These are phyloP conservation scores for Chlorops oryzae DNA, from an alignment of 1,140 invertebrate species.

Conservation along the genomic window DNA sequence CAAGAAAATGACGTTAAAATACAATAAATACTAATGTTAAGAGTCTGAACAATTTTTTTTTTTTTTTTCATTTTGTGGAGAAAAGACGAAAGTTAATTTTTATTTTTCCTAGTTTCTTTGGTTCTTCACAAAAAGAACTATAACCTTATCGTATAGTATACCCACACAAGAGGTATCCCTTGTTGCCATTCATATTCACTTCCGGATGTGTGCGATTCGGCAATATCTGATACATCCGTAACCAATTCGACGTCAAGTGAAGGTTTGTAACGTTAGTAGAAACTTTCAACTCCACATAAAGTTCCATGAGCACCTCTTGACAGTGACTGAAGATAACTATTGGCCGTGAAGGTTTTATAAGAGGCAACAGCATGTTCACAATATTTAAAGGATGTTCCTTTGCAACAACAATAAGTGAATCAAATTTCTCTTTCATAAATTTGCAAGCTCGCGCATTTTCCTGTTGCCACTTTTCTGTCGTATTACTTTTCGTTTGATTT, in stretches of 20 bases:
- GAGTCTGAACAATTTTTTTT: too few relatives aligned
- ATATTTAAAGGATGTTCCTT: slow-evolving; percentile 82
- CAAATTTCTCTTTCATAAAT: slow-evolving; percentile 59
- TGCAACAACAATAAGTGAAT: slow-evolving; percentile 71
- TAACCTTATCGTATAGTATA: slow-evolving; percentile 53
- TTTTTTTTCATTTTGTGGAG: too few relatives aligned
- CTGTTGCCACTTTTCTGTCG: slow-evolving; percentile 55
- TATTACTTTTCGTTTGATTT: slow-evolving; percentile 5
- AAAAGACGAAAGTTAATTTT: too few relatives aligned
- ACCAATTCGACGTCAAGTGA: slow-evolving; percentile 76
- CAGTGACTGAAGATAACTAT: slow-evolving; percentile 77
- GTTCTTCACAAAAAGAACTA: too few relatives aligned
- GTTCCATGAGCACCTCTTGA: slow-evolving; percentile 74
- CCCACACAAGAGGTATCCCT: slow-evolving; percentile 70
- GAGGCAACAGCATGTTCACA: slow-evolving; percentile 64
- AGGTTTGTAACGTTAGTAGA: slow-evolving; percentile 64
- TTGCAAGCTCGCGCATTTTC: slow-evolving; percentile 59
- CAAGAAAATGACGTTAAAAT: too few relatives aligned
- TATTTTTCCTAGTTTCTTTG: too few relatives aligned
- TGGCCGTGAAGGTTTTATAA: slow-evolving; percentile 69
- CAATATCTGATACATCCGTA: slow-evolving; percentile 84
- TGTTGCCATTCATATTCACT: slow-evolving; percentile 67
- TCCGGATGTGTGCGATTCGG: slow-evolving; percentile 78
- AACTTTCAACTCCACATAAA: slow-evolving; percentile 69
- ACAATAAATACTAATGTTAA: too few relatives aligned